Evolutionary conservation across 2,888 invertebrate genomes (phyloP).

Genomic region (Crioceris asparagi): DNA sequence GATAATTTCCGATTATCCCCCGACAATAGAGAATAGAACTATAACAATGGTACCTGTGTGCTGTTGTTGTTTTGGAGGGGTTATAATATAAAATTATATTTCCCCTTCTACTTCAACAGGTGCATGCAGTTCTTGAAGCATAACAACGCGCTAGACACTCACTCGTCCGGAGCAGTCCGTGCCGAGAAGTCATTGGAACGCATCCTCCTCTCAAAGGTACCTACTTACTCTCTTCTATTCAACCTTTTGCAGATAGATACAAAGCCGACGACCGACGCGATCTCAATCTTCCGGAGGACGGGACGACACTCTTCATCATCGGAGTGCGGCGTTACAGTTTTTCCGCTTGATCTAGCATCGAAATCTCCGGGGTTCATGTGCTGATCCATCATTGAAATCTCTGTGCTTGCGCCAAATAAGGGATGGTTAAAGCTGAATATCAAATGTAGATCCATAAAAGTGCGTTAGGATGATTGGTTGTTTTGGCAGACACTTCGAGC

Average conservation of each 20-base stretch:
- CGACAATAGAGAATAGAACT: background rate
- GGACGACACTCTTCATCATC: background rate
- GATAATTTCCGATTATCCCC: background rate
- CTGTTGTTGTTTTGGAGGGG: constrained; percentile 28
- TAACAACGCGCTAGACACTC: constrained; percentile 38
- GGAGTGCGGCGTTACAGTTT: constrained; percentile 13
- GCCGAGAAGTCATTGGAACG: constrained; percentile 31
- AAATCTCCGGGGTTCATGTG: constrained; percentile 20
- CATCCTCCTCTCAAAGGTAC: constrained; percentile 19
- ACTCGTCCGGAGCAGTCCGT: constrained; percentile 41
- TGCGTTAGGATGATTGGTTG: no score
- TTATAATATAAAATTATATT: constrained; percentile 20
- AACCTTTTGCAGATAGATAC: no score
- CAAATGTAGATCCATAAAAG: no score
- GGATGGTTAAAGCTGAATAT: no score
- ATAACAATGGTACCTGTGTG: background rate
- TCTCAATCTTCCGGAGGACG: background rate
- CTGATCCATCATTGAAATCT: constrained; percentile 18
- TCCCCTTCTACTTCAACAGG: constrained; percentile 37
- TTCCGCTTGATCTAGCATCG: constrained; percentile 18
- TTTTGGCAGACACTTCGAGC: no score
- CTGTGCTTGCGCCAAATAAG: no score
- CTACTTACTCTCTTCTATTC: no score
- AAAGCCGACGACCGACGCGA: no score
- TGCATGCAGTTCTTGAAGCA: constrained; percentile 41